These are phyloP conservation scores for Tanaodytes sp. DNA, from an alignment of 2,888 invertebrate genomes.

Conservation along the genomic window DNA sequence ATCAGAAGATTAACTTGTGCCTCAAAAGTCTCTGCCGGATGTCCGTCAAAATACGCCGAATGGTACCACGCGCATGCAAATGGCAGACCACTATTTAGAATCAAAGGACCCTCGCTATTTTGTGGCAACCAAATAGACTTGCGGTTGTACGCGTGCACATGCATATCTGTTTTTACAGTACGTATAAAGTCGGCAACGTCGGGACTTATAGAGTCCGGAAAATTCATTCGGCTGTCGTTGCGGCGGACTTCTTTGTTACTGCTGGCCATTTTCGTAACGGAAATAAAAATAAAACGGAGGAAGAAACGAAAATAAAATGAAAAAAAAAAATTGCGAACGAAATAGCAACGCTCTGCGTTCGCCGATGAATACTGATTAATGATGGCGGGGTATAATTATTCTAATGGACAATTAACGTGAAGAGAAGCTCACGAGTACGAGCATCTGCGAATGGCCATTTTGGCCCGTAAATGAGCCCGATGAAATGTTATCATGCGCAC, in stretches of 20 bases:
- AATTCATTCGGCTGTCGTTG: constrained; percentile 43
- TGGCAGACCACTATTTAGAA: constrained; percentile 26
- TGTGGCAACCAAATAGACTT: constrained; percentile 22
- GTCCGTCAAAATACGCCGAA: constrained; percentile 23
- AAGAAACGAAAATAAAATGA: constrained; percentile 7
- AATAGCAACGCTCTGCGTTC: constrained; percentile 20
- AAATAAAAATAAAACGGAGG: constrained; percentile 21
- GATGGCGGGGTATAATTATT: constrained; percentile 43
- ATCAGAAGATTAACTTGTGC: constrained; percentile 9
- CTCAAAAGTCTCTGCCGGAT: constrained; percentile 3
- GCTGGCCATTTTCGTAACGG: too few relatives aligned
- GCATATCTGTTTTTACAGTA: constrained; percentile 21
- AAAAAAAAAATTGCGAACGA: constrained; percentile 3
- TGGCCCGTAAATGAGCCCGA: constrained; percentile 20
- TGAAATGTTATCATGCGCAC: constrained; percentile 30
- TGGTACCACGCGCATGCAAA: constrained; percentile 17
- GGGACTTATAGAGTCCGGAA: constrained; percentile 41
- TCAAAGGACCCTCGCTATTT: constrained; percentile 33
- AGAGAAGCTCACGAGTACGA: constrained; percentile 29
- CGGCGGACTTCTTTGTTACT: constrained; percentile 49
- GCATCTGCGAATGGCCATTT: constrained; percentile 32
- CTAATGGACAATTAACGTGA: constrained; percentile 49
- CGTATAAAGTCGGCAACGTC: constrained; percentile 22
- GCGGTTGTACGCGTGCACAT: constrained; percentile 4
- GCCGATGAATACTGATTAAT: constrained; percentile 44